phyloP scores from a whole-genome alignment of 2,113 vertebrate genomes.

The Morone chrysops region DNA sequence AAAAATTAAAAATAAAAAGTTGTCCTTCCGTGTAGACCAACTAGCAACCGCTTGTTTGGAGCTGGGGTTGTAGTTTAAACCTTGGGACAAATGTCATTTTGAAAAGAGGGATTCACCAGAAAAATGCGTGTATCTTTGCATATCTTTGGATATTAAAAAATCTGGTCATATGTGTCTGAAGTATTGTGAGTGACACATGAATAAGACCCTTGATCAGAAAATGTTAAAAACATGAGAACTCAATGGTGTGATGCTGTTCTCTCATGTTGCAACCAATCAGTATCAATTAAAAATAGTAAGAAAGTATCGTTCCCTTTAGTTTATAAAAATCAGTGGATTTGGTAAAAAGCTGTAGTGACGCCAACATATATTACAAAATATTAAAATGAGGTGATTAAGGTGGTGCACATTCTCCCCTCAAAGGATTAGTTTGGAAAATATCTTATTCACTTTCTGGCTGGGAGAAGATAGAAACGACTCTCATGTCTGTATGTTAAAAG shows the following conservation, averaged over 20 bases:
- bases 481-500: too few species aligned
- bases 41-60: slow-evolving; percentile 2
- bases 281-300: neutral
- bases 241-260: neutral
- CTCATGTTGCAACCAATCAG: neutral
- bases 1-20: slow-evolving; percentile 31
- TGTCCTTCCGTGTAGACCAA: neutral
- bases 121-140: neutral
- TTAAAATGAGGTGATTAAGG: neutral
- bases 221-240: neutral
- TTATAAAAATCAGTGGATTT: neutral
- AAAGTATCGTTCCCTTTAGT: neutral
- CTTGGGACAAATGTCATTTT: neutral
- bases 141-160: slow-evolving; percentile 6
- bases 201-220: slow-evolving; percentile 4
- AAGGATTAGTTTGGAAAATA: neutral
- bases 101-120: slow-evolving; percentile 8
- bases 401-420: too few species aligned
- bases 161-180: slow-evolving; percentile 18
- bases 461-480: too few species aligned
- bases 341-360: neutral
- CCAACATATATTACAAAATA: neutral
- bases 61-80: neutral
- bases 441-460: too few species aligned
- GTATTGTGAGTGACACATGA: slow-evolving; percentile 8